These are phyloP conservation scores for Germaria angustata DNA, from an alignment of 2,888 invertebrate species.

Conservation along the genomic window DNA sequence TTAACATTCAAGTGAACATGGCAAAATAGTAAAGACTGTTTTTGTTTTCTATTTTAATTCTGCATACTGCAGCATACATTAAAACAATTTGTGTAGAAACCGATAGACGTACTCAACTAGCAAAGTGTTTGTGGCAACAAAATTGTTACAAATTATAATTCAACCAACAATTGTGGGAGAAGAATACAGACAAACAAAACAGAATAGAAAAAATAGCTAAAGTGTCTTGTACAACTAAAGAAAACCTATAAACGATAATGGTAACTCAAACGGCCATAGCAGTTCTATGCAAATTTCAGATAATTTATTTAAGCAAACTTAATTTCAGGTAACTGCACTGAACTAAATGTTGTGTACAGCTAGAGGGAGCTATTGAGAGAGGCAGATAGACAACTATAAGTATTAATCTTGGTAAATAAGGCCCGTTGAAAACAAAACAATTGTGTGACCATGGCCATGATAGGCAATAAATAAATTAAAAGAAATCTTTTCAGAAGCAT, in stretches of 20 bases:
- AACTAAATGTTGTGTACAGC: conserved; percentile 1
- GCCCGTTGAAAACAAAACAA: background rate
- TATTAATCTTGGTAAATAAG: conserved; percentile 46
- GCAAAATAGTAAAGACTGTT: conserved; percentile 23
- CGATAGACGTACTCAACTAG: conserved; percentile 19
- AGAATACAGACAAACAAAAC: background rate
- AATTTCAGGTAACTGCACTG: conserved; percentile 24
- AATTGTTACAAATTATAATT: conserved; percentile 67
- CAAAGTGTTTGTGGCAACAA: conserved; percentile 65
- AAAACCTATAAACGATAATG: conserved; percentile 48
- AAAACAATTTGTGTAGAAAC: conserved; percentile 17
- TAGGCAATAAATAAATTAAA: background rate
- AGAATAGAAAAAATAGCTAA: background rate
- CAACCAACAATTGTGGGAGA: conserved; percentile 54
- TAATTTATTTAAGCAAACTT: conserved; percentile 53
- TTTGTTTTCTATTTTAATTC: background rate
- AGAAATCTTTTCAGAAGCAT: background rate
- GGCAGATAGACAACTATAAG: conserved; percentile 45
- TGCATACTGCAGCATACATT: conserved; percentile 5
- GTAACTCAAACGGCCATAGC: conserved; percentile 31
- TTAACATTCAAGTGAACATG: conserved; percentile 54
- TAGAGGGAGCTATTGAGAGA: background rate
- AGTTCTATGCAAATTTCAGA: conserved; percentile 63
- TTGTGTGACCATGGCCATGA: conserved; percentile 54
- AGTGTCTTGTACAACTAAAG: background rate